A percentile compares a stretch with the other conserved stretches of the same genome.
These are phyloP conservation scores for Muscicapa comitata DNA, from an alignment of 2,797 vertebrate species.

Conservation along the genomic window DNA sequence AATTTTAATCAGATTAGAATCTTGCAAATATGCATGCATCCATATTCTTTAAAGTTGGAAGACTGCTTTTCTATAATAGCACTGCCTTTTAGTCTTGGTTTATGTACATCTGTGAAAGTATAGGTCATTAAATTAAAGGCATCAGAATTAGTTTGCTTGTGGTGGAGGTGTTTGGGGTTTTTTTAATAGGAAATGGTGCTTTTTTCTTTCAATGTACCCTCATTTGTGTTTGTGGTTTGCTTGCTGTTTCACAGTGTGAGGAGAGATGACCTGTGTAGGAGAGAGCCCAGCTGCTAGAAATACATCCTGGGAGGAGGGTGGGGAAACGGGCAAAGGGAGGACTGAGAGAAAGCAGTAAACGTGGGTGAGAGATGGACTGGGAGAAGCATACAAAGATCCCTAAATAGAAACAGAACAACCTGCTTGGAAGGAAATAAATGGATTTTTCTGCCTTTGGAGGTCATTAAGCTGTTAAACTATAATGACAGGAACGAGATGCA, in stretches of 20 bases:
- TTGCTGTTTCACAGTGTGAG: background rate
- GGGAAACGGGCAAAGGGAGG: background rate
- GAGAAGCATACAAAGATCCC: background rate
- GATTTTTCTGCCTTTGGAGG: background rate
- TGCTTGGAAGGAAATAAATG: background rate
- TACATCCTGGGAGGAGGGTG: background rate
- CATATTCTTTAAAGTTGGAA: background rate
- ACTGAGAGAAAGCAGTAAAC: background rate
- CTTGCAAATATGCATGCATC: background rate
- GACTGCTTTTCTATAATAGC: background rate
- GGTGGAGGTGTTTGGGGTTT: background rate
- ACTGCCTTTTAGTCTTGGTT: background rate
- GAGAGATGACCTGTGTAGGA: constrained; percentile 31
- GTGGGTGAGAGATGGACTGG: background rate
- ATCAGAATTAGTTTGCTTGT: background rate
- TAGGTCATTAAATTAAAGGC: background rate
- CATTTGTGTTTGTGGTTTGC: background rate
- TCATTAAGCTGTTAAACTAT: background rate
- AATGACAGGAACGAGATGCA: background rate
- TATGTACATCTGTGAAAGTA: background rate
- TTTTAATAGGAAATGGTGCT: background rate
- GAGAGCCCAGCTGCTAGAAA: constrained; percentile 11
- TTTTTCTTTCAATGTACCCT: background rate
- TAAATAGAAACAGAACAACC: background rate
- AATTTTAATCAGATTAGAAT: background rate